Evolutionary conservation across 1,140 invertebrate species (phyloP).

Genomic region (Philotrypesis tridentata): DNA sequence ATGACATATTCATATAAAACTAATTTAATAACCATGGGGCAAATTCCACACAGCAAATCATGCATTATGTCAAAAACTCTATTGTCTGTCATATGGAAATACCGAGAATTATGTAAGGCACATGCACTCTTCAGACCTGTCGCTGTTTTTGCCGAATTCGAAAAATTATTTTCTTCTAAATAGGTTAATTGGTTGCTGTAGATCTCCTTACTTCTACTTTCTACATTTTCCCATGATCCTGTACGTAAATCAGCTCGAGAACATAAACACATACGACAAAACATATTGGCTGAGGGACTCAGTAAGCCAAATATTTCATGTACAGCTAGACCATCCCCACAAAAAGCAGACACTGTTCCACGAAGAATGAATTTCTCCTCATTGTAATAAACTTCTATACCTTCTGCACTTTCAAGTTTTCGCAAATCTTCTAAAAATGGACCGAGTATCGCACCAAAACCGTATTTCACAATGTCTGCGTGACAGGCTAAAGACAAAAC

Average conservation of each 20-base stretch:
- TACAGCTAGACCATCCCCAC: constrained; percentile 54
- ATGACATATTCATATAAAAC: neutral
- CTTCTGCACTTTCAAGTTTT: constrained; percentile 52
- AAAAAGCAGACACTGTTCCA: constrained; percentile 46
- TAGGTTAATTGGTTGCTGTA: neutral
- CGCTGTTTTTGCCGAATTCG: neutral
- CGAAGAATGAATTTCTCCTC: constrained; percentile 46
- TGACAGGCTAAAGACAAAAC: constrained; percentile 30
- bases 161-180: neutral
- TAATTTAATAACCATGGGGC: neutral
- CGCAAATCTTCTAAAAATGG: constrained; percentile 49
- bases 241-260: constrained; percentile 51
- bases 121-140: neutral
- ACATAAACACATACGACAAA: constrained; percentile 54
- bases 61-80: constrained; percentile 19
- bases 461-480: constrained; percentile 42
- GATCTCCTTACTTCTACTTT: neutral
- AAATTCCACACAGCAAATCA: neutral
- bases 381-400: constrained; percentile 26
- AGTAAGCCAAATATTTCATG: constrained; percentile 53
- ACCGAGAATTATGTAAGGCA: neutral
- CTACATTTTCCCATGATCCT: constrained; percentile 1
- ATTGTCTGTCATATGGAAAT: constrained; percentile 14
- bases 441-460: constrained; percentile 30
- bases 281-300: constrained; percentile 52